Evolutionary conservation across 1,140 invertebrate genomes (phyloP), one percentile per base, ranked within the genome.

Genomic region (Calephelis nemesis): DNA sequence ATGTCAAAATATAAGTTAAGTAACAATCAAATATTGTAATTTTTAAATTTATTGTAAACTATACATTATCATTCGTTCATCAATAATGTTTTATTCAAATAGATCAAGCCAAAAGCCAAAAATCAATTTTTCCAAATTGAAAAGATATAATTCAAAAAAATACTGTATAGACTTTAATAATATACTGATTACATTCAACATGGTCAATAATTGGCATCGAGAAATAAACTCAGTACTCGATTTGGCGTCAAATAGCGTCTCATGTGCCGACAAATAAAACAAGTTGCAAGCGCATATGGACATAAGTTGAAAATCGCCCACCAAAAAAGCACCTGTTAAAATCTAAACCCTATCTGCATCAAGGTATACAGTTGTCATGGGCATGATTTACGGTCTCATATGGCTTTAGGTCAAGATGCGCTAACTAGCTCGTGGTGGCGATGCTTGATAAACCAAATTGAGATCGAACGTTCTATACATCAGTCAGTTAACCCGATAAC

Each of bases 361-460:
- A 10, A 49, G 42, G 79, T 77, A 87, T 85, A 87, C 82, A 87
- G 76, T 81, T 81, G 83, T 86, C 85, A 73, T 72, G 74, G 47
- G 75, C 84, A 87, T 89, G 83, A 88, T 90, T 87, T 87, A 89
- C 74, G 73, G 76, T 82, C 81, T 75, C 68, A 70, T 58, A 65
- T 64, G 49, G 71, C 72, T 71, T 74, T 76, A 65, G 71, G 68
- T 77, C 75, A 78, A 79, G 81, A 79, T 82, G 78, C 81, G 73
- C 85, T 87, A 90, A 88, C 85, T 91, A 87, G 82, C 83, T 74
- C 70, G 70, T 76, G 77, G 85, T 85, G 83, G 81, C 71, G 81
- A 87, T 89, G 76, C 52, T 60, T 69, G 83, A 88, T 87, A 91
- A 86, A 74, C 86, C 85, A 81, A 88, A 89, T 88, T 87, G 86